Conservation (phyloP, 1,140 invertebrate species). For the Samia ricini region DNA sequence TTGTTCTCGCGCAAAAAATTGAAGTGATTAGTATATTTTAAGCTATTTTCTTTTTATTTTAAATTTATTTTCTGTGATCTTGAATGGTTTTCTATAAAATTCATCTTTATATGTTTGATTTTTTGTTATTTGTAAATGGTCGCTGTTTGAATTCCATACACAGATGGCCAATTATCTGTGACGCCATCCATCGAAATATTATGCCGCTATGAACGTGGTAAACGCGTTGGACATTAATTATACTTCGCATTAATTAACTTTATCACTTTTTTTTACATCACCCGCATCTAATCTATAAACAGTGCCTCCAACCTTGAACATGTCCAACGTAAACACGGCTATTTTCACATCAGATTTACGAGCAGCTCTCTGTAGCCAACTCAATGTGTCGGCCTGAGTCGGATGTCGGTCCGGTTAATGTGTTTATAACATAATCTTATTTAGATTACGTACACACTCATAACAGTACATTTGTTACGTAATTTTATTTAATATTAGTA, state of each 20-base stretch:
- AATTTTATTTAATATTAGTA: neutral
- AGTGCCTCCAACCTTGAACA: conserved; percentile 22
- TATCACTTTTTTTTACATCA: neutral
- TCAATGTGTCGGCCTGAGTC: neutral
- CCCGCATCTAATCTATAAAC: conserved; percentile 1
- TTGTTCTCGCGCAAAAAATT: no score
- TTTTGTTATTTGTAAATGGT: no score
- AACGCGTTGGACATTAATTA: no score
- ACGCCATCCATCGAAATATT: no score
- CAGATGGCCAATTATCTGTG: no score
- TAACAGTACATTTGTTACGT: neutral
- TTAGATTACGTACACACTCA: neutral
- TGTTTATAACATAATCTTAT: neutral
- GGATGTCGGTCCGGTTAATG: conserved; percentile 7
- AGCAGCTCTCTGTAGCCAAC: conserved; percentile 11
- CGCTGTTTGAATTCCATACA: no score
- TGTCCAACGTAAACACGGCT: conserved; percentile 27
- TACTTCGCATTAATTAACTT: neutral
- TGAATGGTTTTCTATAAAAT: no score
- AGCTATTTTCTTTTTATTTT: no score
- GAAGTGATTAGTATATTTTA: no score
- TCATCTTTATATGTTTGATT: no score
- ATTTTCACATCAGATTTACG: conserved; percentile 30
- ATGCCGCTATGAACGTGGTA: no score
- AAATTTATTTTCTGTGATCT: no score